Evolutionary conservation across 2,888 invertebrate species (phyloP), one percentile per base, ranked within the genome.

Genomic region (Sesamia inferens): DNA sequence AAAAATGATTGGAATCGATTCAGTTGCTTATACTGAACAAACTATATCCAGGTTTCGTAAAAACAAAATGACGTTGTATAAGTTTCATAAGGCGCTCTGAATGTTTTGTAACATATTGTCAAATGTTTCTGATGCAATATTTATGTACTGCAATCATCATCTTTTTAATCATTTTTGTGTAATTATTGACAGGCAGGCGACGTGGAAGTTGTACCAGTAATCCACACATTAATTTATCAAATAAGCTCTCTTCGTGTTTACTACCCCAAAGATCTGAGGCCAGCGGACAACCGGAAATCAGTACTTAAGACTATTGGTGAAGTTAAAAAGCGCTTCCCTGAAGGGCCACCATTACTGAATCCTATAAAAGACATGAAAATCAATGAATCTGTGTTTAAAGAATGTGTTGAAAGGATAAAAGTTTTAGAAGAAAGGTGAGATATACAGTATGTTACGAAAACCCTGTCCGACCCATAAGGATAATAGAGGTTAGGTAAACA

Each of bases 321-420:
- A 94, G 99, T 99, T 0, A 98, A 98, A 88, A 98, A 98, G 91
- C 97, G 99, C 54, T 99, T 99, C 92, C 98, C 98, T 0, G 97
- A 98, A 61, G 98, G 98, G 0, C 97, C 99, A 0, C 99, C 99
- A 0, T 93, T 99, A 11, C 94, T 99, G 5, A 98, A 99, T 95
- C 99, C 99, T 0, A 97, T 99, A 24, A 98, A 98, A 72, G 99
- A 99, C 89, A 99, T 99, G 99, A 98, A 98, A 89, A 99, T 99
- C 73, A 97, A 97, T 74, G 99, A 99, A 59, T 92, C 97, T 0
- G 97, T 97, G 14, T 99, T 99, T 88, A 97, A 97, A 83, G 97
- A 98, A 59, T 97, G 99, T 72, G 97, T 99, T 0, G 97, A 97
- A 81, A 98, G 98, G 89, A 98, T 99, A 82, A 97, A 98, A 90